A percentile compares a stretch with the other conserved stretches of the same genome.
Conservation (phyloP, 1,140 invertebrate species). For the Schlechtendalia chinensis region DNA sequence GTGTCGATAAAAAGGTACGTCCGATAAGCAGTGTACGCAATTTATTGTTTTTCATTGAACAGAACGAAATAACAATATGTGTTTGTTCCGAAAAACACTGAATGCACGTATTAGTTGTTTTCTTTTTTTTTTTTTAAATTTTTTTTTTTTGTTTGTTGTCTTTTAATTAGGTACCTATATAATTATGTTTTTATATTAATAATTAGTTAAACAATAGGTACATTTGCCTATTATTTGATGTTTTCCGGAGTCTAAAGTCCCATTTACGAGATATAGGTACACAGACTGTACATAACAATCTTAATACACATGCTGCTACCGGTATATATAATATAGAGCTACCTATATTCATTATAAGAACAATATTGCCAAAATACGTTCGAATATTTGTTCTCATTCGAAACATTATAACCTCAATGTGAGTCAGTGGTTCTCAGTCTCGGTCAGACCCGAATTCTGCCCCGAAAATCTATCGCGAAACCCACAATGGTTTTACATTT, state of each 20-base stretch:
- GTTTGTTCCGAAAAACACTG: neutral
- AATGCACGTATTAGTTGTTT: neutral
- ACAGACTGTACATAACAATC: neutral
- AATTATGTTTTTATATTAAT: neutral
- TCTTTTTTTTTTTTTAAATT: neutral
- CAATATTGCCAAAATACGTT: neutral
- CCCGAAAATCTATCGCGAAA: no score
- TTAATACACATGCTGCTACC: no score
- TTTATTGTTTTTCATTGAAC: slow-evolving; percentile 14
- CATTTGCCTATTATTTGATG: neutral
- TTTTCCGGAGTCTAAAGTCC: neutral
- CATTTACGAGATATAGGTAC: neutral
- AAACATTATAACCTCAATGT: no score
- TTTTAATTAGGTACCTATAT: neutral
- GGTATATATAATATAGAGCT: no score
- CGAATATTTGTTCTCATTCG: neutral
- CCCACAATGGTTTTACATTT: no score
- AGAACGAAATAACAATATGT: neutral
- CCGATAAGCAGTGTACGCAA: slow-evolving; percentile 16
- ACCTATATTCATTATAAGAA: neutral
- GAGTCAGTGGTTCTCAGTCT: no score
- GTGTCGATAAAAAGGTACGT: slow-evolving; percentile 22
- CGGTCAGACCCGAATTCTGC: no score
- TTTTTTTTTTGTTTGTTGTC: no score
- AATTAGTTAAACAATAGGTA: neutral